Percentiles rank a stretch among this genome's conserved stretches.
These are phyloP conservation scores for Drosophila murphyi DNA, from an alignment of 1,140 invertebrate species.

Conservation along the genomic window DNA sequence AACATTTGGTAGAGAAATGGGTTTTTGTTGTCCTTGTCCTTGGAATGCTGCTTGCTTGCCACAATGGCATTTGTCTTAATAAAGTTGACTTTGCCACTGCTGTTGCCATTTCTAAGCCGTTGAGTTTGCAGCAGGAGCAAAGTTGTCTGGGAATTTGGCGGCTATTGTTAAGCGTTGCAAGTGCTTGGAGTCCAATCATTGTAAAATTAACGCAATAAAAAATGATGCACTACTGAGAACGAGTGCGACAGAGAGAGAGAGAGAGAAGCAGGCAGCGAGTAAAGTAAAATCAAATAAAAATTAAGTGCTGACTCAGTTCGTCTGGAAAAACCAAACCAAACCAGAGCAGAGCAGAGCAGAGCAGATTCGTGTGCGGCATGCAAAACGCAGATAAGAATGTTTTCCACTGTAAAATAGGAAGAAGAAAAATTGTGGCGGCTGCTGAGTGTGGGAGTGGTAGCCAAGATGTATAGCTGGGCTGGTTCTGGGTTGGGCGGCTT, in stretches of 20 bases:
- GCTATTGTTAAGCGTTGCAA: slow-evolving; percentile 16
- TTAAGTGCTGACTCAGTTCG: slow-evolving; percentile 79
- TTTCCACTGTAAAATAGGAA: slow-evolving; percentile 52
- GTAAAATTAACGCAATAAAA: slow-evolving; percentile 78
- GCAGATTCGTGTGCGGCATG: slow-evolving; percentile 57
- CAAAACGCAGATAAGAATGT: slow-evolving; percentile 79
- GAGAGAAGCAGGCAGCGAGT: slow-evolving; percentile 43
- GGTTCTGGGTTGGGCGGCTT: slow-evolving; percentile 4
- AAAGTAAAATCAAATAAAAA: slow-evolving; percentile 78
- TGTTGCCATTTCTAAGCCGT: slow-evolving; percentile 23
- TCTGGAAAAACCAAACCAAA: slow-evolving; percentile 53
- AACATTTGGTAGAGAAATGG: slow-evolving; percentile 37
- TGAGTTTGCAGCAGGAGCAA: slow-evolving; percentile 2
- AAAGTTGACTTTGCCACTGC: slow-evolving; percentile 35
- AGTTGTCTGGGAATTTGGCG: slow-evolving; percentile 5
- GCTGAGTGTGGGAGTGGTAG: neutral
- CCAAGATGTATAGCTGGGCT: no score
- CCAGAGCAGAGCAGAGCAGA: slow-evolving; percentile 17
- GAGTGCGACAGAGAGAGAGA: neutral
- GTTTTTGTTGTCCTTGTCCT: slow-evolving; percentile 33
- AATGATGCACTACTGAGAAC: slow-evolving; percentile 61
- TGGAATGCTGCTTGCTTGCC: neutral
- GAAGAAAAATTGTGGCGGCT: slow-evolving; percentile 3
- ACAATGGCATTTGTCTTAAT: slow-evolving; percentile 59
- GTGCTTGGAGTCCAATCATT: slow-evolving; percentile 64